These are phyloP conservation scores for Eonycteris spelaea DNA, from an alignment of 2,113 vertebrate genomes.

Conservation along the genomic window DNA sequence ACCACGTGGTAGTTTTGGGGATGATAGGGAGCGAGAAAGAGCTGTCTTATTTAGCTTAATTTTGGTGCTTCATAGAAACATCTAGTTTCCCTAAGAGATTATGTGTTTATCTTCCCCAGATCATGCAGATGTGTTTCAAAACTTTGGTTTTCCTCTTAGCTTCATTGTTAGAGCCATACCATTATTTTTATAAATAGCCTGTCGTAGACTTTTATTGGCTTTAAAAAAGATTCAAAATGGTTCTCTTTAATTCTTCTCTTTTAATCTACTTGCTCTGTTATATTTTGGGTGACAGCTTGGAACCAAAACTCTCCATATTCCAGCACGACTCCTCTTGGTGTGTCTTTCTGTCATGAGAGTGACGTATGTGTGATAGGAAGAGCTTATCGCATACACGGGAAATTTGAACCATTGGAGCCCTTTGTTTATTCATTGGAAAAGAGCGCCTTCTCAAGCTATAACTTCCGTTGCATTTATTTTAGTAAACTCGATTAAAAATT, in stretches of 20 bases:
- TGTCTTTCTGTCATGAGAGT: not conserved
- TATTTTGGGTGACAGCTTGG: not conserved
- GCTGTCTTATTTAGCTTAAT: slow-evolving; percentile 6
- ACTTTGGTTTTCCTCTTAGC: not conserved
- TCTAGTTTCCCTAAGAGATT: not conserved
- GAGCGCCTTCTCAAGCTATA: not conserved
- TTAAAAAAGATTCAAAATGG: not conserved
- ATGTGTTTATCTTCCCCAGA: not conserved
- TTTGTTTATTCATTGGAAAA: not conserved
- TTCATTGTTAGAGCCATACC: not conserved
- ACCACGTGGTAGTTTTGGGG: not conserved
- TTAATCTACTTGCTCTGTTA: not conserved
- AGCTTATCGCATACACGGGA: not conserved
- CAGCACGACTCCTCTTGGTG: not conserved
- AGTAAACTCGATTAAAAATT: not conserved
- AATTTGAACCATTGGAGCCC: not conserved
- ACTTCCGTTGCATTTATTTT: not conserved
- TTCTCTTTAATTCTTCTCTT: not conserved
- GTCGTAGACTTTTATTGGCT: not conserved
- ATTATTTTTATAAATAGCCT: not conserved
- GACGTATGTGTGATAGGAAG: not conserved
- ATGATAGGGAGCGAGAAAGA: not conserved
- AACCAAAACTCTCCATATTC: not conserved
- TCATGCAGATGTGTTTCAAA: not conserved
- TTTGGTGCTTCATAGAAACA: slow-evolving; percentile 5